Evolutionary conservation across 2,888 invertebrate species (phyloP), one percentile per base, ranked within the genome.

Genomic region (Tenthredo distinguenda): DNA sequence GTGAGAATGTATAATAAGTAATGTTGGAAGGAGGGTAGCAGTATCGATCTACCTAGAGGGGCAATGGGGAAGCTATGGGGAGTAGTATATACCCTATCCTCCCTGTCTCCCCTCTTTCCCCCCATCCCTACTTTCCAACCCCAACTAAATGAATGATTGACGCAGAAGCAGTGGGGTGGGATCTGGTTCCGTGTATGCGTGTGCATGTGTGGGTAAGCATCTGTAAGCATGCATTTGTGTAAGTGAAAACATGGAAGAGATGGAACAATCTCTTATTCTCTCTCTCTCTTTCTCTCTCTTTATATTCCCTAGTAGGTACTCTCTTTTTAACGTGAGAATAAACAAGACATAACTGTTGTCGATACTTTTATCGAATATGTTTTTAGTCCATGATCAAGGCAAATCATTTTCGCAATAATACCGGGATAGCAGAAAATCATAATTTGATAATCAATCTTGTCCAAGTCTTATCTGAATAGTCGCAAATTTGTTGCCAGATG

Each of bases 71-170:
- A 47, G 68, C 68, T 83, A 83, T 74, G 87, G 87, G 86, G 72
- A 86, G 88, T 86, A 87, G 87, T 85, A 88, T 88, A 86, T 89
- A 89, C 88, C 87, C 86, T 86, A 82, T 86, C 94, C 94, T 93
- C 94, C 94, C 93, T 92, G 90, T 92, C 94, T 93, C 88, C 93
- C 92, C 93, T 71, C 3, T 47, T 72, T 77, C 10, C 85, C 21
- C 68, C 47, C 12, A 21, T 47, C 21, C 40, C 72, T 71, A 55
- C 62, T 43, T 71, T 50, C 71, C 68, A 71, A 50, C 90, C 91
- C 82, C 90, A 91, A 92, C 93, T 92, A 92, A 93, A 93, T 93
- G 93, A 93, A 93, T 93, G 93, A 93, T 93, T 93, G 92, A 92
- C 91, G 92, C 91, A 91, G 91, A 91, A 90, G 90, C 88, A 77